These are phyloP conservation scores for Holcopasites calliopsidis DNA, from an alignment of 1,140 invertebrate species.

Conservation along the genomic window DNA sequence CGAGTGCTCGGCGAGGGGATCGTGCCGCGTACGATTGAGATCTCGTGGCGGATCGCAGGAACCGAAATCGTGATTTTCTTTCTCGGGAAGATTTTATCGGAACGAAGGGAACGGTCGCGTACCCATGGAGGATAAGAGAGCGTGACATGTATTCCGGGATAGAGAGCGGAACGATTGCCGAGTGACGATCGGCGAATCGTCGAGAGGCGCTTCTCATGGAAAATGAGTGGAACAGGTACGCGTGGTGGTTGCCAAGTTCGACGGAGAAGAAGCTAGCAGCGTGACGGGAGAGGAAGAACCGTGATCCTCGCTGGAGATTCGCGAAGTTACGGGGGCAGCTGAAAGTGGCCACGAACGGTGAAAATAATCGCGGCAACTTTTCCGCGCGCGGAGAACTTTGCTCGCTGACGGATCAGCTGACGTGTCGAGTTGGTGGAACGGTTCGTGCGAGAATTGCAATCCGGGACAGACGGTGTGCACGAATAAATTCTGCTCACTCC, in stretches of 20 bases:
- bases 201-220: neutral
- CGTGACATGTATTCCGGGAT: neutral
- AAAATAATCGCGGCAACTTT: conserved; percentile 1
- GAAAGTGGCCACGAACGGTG: neutral
- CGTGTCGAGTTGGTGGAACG: conserved; percentile 5
- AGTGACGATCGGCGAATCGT: neutral
- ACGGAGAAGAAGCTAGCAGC: conserved; percentile 55
- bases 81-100: too few relatives aligned
- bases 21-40: conserved; percentile 12
- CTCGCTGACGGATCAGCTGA: conserved; percentile 27
- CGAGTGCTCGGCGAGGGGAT: conserved; percentile 1
- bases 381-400: neutral
- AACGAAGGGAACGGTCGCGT: too few relatives aligned
- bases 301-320: neutral
- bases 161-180: neutral
- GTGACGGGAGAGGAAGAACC: conserved; percentile 5
- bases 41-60: too few relatives aligned
- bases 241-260: conserved; percentile 26
- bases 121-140: neutral
- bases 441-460: neutral
- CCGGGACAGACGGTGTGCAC: conserved; percentile 5
- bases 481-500: conserved; percentile 44
- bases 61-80: too few relatives aligned
- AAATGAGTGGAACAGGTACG: conserved; percentile 19
- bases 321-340: conserved; percentile 5